A percentile compares a stretch with the other conserved stretches of the same genome.
Conservation (phyloP, 2,888 invertebrate genomes). For the Strigamia transsilvanica region DNA sequence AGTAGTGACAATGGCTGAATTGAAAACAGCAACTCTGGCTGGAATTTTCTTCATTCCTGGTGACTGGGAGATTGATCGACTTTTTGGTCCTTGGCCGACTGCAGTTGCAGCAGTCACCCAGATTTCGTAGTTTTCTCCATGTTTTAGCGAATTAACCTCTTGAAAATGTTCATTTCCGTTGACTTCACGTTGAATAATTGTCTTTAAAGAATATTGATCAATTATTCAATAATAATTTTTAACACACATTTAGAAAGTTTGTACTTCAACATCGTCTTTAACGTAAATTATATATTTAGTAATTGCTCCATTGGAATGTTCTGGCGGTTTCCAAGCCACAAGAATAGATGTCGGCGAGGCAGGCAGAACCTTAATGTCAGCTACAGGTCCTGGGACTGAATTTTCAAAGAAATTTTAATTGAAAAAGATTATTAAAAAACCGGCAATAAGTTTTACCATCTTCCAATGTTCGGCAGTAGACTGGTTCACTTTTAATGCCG, state of each 20-base stretch:
- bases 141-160: conserved; percentile 1
- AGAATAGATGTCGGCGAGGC: conserved; percentile 17
- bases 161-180: conserved; percentile 15
- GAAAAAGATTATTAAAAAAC: no score
- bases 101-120: conserved; percentile 35
- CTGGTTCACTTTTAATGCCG: conserved; percentile 62
- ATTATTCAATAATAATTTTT: background rate
- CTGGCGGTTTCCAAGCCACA: conserved; percentile 17
- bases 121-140: conserved; percentile 11
- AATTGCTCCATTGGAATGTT: conserved; percentile 23
- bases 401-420: background rate
- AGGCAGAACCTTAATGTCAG: conserved; percentile 30
- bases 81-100: conserved; percentile 18
- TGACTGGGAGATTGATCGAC: conserved; percentile 1
- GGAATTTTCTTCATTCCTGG: conserved; percentile 58
- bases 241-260: background rate
- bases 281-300: conserved; percentile 34
- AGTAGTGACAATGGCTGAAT: conserved; percentile 59
- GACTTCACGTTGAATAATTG: background rate
- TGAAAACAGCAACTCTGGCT: conserved; percentile 63
- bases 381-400: conserved; percentile 30
- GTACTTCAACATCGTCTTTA: background rate
- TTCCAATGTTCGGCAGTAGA: conserved; percentile 61
- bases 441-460: conserved; percentile 56
- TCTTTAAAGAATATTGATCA: background rate